These are phyloP conservation scores for Tortrix viridana DNA, from an alignment of 2,888 invertebrate species.

Conservation along the genomic window DNA sequence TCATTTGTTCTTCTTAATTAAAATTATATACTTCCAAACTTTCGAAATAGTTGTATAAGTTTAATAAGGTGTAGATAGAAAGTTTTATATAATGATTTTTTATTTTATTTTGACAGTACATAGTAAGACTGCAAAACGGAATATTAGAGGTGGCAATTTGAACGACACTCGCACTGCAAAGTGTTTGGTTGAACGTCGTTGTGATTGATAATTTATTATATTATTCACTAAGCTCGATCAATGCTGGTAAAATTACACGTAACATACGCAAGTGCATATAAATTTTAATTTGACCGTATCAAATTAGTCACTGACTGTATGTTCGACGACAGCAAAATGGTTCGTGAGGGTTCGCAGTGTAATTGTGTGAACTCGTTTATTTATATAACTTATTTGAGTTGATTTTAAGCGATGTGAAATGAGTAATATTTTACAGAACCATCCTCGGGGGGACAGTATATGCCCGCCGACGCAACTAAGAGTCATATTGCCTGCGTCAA, in stretches of 20 bases:
- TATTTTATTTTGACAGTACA: background rate
- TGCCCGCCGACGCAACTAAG: conserved; percentile 67
- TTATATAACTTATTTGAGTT: conserved; percentile 65
- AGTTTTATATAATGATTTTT: background rate
- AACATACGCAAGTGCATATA: background rate
- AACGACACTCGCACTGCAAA: conserved; percentile 24
- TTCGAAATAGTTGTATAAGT: too few species aligned
- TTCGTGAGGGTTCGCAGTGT: conserved; percentile 44
- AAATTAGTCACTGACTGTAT: conserved; percentile 28
- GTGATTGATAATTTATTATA: conserved; percentile 16
- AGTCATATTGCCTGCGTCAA: conserved; percentile 68
- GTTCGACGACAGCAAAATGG: conserved; percentile 46
- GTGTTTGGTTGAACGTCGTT: conserved; percentile 32
- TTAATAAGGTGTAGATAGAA: too few species aligned
- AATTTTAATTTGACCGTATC: conserved; percentile 10
- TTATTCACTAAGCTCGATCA: conserved; percentile 3
- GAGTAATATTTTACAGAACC: conserved; percentile 65
- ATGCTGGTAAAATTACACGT: conserved; percentile 2
- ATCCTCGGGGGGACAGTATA: conserved; percentile 64
- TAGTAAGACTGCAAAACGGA: background rate
- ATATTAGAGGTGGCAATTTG: conserved; percentile 4
- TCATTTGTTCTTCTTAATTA: too few species aligned
- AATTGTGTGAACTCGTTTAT: conserved; percentile 64
- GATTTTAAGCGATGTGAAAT: conserved; percentile 61
- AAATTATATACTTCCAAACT: too few species aligned